Base-by-base conservation (phyloP, 2,888 invertebrate genomes). In the Synanthedon formicaeformis region DNA sequence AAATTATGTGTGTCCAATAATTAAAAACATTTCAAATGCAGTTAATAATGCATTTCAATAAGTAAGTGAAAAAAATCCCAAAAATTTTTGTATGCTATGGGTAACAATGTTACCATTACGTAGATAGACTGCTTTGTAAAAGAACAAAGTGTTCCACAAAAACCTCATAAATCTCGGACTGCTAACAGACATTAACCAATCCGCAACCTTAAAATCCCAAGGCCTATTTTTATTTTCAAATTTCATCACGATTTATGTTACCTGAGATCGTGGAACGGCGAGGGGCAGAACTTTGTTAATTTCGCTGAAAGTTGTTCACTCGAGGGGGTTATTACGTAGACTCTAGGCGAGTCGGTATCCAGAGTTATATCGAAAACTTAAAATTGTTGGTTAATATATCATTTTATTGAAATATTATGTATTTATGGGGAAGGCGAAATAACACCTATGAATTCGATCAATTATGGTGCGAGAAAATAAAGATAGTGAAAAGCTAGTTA, bases 271-370 rank as follows among this genome's bases (percentile, higher is more conserved):
- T 40, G 50, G 50, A 34, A n/a, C 69, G 68, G 64, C 68, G 64
- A 65, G 70, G 65, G 74, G 59, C 59, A 62, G 62, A 84, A 84
- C 82, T 85, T 85, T 83, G 84, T 81, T 82, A 84, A 84, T 85
- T 83, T 83, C 67, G 73, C 75, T 71, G 69, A 70, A 81, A 84
- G 77, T 84, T 84, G 65, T 60, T 59, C 69, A 64, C 82, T 75
- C 77, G 40, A 61, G 77, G 70, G 84, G 67, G 75, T 76, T 80
- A 79, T 81, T 79, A 81, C 72, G 69, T 64, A 71, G 66, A 66
- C 59, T 56, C 58, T 18, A 49, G 49, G 49, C 49, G 49, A 49
- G 49, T 14, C 48, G 48, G n/a, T 13, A 16, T 14, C 49, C 13
- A 13, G 45, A 45, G 45, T 13, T n/a, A 13, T 49, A 49, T 49